Base-by-base conservation (phyloP, 2,113 vertebrate species). In the Hippopotamus amphibius region DNA sequence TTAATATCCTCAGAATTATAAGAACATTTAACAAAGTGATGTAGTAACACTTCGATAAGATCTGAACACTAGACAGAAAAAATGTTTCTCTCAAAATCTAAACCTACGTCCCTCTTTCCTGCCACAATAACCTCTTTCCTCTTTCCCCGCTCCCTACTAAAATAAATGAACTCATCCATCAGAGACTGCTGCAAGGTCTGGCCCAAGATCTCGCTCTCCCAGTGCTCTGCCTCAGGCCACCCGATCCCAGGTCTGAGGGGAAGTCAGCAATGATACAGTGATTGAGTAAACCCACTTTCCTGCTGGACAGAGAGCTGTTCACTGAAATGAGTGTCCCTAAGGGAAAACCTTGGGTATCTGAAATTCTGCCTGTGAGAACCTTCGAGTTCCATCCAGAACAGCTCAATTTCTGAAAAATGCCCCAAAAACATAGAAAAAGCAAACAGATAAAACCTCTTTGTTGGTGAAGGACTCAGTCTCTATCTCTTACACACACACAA, bases 21-120 rank as follows among this genome's bases (percentile, higher is more conserved):
- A 90, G 37, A 87, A 77, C 37, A 88, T 91, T 93, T 48, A 91
- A 88, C 72, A 81, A 91, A 61, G 66, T 46, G 59, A 93, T 77
- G 2, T 74, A 63, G 28, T 59, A 79, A 86, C 6, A 83, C 93
- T 90, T 66, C 43, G 57, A 90, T 92, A 90, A 87, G 3, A 72
- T 30, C 55, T 66, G 30, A 93, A 84, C 50, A 59, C 15, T 76
- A 85, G 33, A 91, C 37, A 76, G n/a, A 79, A 96, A 86, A 93
- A 50, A 4, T 4, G 3, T 74, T 95, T 90, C 57, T 41, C 76
- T 96, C 57, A 80, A 65, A 84, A 96, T 90, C 33, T 69, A 93
- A 94, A 88, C 28, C 59, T 7, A 41, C 7, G 48, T 84, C 14
- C 30, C 14, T 86, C 65, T 43, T 69, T 55, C 57, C 50, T 46